phyloP scores from a whole-genome alignment of 2,113 vertebrate genomes.

The Suricata suricatta region DNA sequence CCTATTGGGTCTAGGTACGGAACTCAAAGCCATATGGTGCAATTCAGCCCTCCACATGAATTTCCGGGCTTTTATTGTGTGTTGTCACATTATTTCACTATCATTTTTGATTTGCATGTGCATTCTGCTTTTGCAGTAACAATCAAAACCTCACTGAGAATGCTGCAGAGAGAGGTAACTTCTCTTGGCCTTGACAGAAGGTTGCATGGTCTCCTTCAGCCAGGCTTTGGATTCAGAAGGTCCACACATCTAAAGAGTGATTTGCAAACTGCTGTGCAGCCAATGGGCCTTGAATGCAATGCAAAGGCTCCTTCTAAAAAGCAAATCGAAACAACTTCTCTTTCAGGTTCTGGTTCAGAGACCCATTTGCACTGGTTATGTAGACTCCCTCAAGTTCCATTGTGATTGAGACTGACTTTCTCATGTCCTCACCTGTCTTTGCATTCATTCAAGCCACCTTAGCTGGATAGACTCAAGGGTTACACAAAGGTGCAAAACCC shows the following conservation, averaged over 20 bases:
- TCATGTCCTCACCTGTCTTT: fast-evolving
- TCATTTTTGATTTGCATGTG: slow-evolving; percentile 47
- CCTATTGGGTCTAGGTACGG: slow-evolving; percentile 37
- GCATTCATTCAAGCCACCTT: not conserved
- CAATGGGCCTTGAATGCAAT: not conserved
- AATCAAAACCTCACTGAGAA: slow-evolving; percentile 15
- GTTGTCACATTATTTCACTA: slow-evolving; percentile 60
- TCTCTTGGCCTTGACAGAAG: not conserved
- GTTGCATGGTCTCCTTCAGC: not conserved
- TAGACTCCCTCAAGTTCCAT: not conserved
- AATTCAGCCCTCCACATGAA: slow-evolving; percentile 53
- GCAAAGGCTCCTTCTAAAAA: not conserved
- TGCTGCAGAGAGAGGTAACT: not conserved
- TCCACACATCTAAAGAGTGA: not conserved
- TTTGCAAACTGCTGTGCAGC: not conserved
- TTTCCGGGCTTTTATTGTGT: slow-evolving; percentile 49
- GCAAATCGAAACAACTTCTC: not conserved
- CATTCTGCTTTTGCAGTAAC: slow-evolving; percentile 23
- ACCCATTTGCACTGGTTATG: not conserved
- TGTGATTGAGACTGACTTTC: not conserved
- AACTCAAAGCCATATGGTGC: slow-evolving; percentile 60
- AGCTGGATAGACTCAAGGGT: not conserved
- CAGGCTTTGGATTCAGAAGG: not conserved
- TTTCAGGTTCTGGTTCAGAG: not conserved
- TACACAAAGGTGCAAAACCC: not conserved